These are phyloP conservation scores for Gallinago undulata DNA, from an alignment of 2,113 vertebrate species.

Conservation along the genomic window DNA sequence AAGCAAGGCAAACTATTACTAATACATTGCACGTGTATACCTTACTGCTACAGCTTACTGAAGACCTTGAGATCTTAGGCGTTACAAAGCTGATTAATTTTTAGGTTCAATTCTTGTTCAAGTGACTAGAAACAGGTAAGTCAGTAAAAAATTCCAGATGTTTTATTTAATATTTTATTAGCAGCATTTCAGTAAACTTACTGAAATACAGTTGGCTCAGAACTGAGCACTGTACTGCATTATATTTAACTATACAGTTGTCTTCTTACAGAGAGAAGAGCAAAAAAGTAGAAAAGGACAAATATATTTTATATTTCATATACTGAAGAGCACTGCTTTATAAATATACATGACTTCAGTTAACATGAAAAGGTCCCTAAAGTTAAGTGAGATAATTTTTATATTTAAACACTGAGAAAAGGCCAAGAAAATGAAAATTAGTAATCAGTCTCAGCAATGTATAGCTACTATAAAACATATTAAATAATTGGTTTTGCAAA, in stretches of 20 bases:
- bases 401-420: not conserved
- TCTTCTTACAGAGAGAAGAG: not conserved
- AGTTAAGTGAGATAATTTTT: not conserved
- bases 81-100: not conserved
- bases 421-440: not conserved
- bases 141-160: not conserved
- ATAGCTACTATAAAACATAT: not conserved
- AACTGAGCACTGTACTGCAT: not conserved
- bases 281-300: not conserved
- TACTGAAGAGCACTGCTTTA: not conserved
- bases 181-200: not conserved
- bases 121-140: not conserved
- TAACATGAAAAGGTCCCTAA: not conserved
- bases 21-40: not conserved
- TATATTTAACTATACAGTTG: not conserved
- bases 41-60: not conserved
- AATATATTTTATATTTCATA: not conserved
- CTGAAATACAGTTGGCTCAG: not conserved
- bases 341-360: not conserved
- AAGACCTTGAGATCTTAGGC: not conserved
- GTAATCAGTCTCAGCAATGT: not conserved
- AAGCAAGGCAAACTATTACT: not conserved
- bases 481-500: not conserved
- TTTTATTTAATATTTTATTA: not conserved
- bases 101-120: not conserved